Percentiles rank a stretch among this genome's conserved stretches.
phyloP scores from a whole-genome alignment of 2,797 vertebrate species.

The Sphenopsis melanotis region DNA sequence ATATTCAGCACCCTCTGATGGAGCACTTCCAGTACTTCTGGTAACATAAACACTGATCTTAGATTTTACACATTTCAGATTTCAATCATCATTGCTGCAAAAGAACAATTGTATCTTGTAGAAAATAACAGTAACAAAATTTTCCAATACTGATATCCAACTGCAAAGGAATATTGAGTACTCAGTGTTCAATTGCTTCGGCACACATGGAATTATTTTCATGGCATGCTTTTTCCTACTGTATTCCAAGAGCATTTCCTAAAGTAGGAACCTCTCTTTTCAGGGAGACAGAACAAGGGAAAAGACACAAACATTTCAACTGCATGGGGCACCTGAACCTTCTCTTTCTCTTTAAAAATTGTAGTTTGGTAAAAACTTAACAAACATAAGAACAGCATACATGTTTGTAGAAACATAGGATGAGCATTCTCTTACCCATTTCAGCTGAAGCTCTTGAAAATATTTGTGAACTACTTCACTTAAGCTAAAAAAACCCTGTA shows the following conservation, averaged over 20 bases:
- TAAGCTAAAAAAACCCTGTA: not conserved
- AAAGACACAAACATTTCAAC: not conserved
- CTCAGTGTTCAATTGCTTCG: not conserved
- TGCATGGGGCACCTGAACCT: not conserved
- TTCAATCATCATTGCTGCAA: not conserved
- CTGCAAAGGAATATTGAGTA: not conserved
- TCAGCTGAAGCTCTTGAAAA: not conserved
- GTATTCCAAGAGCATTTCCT: not conserved
- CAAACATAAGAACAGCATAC: not conserved
- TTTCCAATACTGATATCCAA: not conserved
- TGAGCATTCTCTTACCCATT: not conserved
- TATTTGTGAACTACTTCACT: not conserved
- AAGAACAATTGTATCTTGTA: not conserved
- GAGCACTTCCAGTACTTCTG: not conserved
- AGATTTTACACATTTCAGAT: not conserved
- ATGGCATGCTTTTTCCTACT: not conserved
- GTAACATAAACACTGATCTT: not conserved
- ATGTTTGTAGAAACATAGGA: not conserved
- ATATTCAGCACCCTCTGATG: conserved; percentile 66
- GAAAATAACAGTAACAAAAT: not conserved
- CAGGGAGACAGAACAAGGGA: not conserved
- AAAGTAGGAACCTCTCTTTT: not conserved
- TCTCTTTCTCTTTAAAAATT: not conserved
- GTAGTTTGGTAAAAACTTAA: not conserved
- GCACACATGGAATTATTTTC: not conserved